Evolutionary conservation across 2,797 vertebrate species (phyloP), one percentile per base, ranked within the genome.

Genomic region (Miichthys miiuy): DNA sequence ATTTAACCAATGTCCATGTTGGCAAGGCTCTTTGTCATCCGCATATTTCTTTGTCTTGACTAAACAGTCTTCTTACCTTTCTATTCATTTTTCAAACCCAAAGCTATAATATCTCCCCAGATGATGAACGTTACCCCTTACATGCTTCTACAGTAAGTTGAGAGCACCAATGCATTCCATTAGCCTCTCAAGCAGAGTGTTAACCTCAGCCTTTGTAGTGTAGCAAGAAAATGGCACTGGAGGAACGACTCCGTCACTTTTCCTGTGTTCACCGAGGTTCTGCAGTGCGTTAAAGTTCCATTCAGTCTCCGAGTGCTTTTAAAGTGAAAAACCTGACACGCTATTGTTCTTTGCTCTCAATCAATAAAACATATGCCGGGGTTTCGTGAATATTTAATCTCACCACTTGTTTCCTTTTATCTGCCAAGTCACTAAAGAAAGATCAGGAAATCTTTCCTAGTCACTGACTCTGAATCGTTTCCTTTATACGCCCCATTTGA

Each of bases 311-410:
- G 63, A 87, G 72, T 86, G 87, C 92, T 90, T 89, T 92, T 89
- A 92, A 87, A 84, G 80, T 89, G 68, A 68, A 82, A 79, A 88
- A 87, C 79, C 78, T 44, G 69, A 84, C 72, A 74, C 77, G 87
- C 86, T 84, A 90, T 94, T 95, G 91, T 95, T 95, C 81, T 82
- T 83, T 68, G 73, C 62, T 85, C 82, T 73, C 85, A 83, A 93
- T 95, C 94, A 95, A 96, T 96, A 95, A 95, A 95, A 95, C 92
- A 95, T 95, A 73, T 51, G 86, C 87, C 75, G 66, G 87, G 61
- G 63, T 79, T 89, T 88, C 57, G 34, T 95, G 90, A 95, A 95
- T 95, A 94, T 94, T 95, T 95, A 86, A 96, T 94, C 82, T 38
- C 57, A 41, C 81, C 57, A 54, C 90, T 92, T 91, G 87, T 93